Conservation (phyloP, 2,113 vertebrate species). For the Pedionomus torquatus region DNA sequence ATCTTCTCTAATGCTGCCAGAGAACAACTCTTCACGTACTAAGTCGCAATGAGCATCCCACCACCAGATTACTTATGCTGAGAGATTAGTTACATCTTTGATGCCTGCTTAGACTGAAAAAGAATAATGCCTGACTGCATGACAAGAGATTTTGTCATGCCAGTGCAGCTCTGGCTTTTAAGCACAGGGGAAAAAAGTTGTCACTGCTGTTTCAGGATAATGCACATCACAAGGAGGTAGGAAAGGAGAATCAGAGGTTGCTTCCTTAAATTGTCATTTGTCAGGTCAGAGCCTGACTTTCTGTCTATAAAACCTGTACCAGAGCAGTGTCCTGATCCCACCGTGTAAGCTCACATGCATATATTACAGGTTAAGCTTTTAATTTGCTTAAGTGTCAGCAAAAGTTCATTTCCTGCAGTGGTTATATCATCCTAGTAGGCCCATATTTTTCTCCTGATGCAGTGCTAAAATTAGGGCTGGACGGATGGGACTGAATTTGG, state of each 20-base stretch:
- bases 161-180: neutral
- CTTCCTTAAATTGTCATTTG: neutral
- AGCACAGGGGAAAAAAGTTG: neutral
- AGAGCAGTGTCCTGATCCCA: neutral
- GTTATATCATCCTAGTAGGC: neutral
- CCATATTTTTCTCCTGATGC: neutral
- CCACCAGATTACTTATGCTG: constrained; percentile 1
- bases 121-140: neutral
- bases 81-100: constrained; percentile 25
- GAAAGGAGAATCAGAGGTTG: neutral
- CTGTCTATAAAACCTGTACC: neutral
- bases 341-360: neutral
- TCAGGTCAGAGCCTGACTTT: neutral
- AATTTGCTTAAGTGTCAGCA: neutral
- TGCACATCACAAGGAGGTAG: neutral
- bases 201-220: neutral
- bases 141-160: neutral
- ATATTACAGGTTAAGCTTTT: neutral
- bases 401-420: neutral
- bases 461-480: neutral
- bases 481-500: neutral
- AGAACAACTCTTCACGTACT: neutral
- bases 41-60: neutral
- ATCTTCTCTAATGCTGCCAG: neutral
- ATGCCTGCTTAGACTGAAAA: constrained; percentile 24